Evolutionary conservation across 2,888 invertebrate genomes (phyloP), one percentile per base, ranked within the genome.

Genomic region (Cylindroiulus punctatus): DNA sequence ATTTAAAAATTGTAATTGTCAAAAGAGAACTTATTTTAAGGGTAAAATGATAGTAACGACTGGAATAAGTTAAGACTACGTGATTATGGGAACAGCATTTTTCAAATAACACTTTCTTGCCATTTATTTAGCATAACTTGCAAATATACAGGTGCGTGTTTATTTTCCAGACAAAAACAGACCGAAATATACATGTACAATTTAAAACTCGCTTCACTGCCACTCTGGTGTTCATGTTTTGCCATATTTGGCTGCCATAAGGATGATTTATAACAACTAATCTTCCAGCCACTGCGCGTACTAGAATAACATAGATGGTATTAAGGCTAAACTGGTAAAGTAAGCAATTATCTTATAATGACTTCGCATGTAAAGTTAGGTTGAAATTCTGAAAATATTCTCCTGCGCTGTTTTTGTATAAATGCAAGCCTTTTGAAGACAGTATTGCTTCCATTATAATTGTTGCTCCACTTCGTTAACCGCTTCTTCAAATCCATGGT

Each of bases 221-320:
- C 30, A 30, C 17, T 65, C 12, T 76, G 76, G 17, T 76, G 10
- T n/a, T 52, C 52, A 76, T 76, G 17, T 76, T 76, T 76, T 32
- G 30, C 76, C 30, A 76, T 30, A 76, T 30, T 76, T 3, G 76
- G 30, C 76, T 44, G 44, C 8, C 10, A 12, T 12, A 30, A 30
- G 30, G 76, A 76, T 76, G 30, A 76, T 76, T 76, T 30, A 76
- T 76, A n/a, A n/a, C 32, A 30, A 76, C 76, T 17, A 32, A 76
- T 76, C 30, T 26, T 76, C 30, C 17, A 10, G 22, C 65, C 65
- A 30, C 30, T 30, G 30, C 76, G 14, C 12, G 30, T 14, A 76
- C 30, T 65, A 26, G 26, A 76, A 76, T 76, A 26, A 17, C 30
- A 14, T 30, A 76, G 26, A 76, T 4, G 44, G 40, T 47, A 47